Conservation (phyloP, 2,888 invertebrate genomes). For the Crematogaster levior region DNA sequence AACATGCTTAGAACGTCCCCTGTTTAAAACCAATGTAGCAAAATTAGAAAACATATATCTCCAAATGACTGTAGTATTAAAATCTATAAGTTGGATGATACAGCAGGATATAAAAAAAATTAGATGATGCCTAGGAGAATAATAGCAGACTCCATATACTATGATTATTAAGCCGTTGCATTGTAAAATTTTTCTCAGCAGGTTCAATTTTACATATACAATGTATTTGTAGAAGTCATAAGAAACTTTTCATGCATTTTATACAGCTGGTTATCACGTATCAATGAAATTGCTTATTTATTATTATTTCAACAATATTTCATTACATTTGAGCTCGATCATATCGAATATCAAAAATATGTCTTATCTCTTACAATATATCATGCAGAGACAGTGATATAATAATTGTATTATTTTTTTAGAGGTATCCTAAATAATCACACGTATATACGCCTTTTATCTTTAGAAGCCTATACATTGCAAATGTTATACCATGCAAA, state of each 20-base stretch:
- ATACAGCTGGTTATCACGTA: slow-evolving; percentile 39
- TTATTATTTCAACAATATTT: background rate
- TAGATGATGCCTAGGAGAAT: slow-evolving; percentile 7
- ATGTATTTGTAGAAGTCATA: slow-evolving; percentile 21
- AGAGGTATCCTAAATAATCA: slow-evolving; percentile 20
- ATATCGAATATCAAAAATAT: slow-evolving; percentile 6
- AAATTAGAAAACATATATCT: slow-evolving; percentile 4
- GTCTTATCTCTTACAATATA: slow-evolving; percentile 34
- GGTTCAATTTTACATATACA: slow-evolving; percentile 22
- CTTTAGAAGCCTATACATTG: slow-evolving; percentile 35
- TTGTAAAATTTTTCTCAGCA: slow-evolving; percentile 40
- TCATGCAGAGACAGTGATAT: slow-evolving; percentile 62
- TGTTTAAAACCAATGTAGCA: slow-evolving; percentile 68
- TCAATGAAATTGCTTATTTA: slow-evolving; percentile 19
- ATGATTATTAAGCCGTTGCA: slow-evolving; percentile 17
- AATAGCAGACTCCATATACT: slow-evolving; percentile 43
- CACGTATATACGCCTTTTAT: slow-evolving; percentile 29
- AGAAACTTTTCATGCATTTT: slow-evolving; percentile 59
- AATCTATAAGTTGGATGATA: slow-evolving; percentile 15
- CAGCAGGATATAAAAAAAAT: slow-evolving; percentile 11
- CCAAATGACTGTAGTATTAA: background rate
- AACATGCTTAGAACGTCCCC: slow-evolving; percentile 91
- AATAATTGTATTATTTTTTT: slow-evolving; percentile 29
- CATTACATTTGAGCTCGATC: background rate
- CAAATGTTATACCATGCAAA: slow-evolving; percentile 67